Base-by-base conservation (phyloP, 2,888 invertebrate species). In the Ganaspis brasiliensis region DNA sequence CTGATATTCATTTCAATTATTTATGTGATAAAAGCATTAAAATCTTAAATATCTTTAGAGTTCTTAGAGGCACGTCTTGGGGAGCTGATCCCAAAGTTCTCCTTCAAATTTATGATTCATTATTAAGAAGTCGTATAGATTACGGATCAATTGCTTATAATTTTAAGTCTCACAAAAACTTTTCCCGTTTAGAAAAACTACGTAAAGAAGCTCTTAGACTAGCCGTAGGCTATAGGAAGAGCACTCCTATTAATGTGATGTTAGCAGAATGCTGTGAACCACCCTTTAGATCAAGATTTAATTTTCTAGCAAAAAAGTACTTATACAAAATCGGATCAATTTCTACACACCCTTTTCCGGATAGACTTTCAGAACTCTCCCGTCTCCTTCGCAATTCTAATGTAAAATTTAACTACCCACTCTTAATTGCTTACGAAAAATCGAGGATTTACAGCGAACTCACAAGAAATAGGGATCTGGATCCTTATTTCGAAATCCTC, bases 81-180 rank as follows among this genome's bases (percentile, higher is more conserved):
- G 73, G 73, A n/a, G 73, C 45, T 0, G n/a, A 74, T 26, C 73
- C 63, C 1, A 0, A 8, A 19, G 31, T 49, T 0, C 21, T 74
- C 5, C 8, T 31, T 2, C 24, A 19, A 0, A 16, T 74, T 3
- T 74, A 74, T 14, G 61, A 74, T 10, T 49, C 52, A n/a, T n/a
- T n/a, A 6, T 21, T 74, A 4, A 31, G 31, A 31, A 31, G 31
- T 31, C 2, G 6, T 31, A 4, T 31, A 4, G 31, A 31, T 31
- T 31, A 31, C 31, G 6, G 31, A 2, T 31, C n/a, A n/a, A n/a
- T n/a, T n/a, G 31, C 6, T 31, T 31, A 2, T 31, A 31, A 31
- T 31, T 31, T 31, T 6, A 31, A 31, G 6, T 31, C 31, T 31
- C 31, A 31, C 6, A 31, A 31, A 6, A 31, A 31, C 6, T 31